These are phyloP conservation scores for Arctocebus calabarensis DNA, from an alignment of 2,797 vertebrate genomes.

Conservation along the genomic window DNA sequence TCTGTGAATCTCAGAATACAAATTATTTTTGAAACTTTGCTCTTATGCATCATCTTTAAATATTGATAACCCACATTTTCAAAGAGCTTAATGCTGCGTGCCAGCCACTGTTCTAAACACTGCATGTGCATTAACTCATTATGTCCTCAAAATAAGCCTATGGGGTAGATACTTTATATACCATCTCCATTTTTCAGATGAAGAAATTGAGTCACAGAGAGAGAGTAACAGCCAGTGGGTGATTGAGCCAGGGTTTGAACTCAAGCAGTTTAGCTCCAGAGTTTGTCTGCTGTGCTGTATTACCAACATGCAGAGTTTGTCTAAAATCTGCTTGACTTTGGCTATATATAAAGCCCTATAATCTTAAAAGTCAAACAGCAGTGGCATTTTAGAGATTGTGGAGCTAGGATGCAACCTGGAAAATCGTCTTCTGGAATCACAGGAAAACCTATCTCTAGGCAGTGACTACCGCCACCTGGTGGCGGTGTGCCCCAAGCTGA, in stretches of 20 bases:
- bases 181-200: conserved; percentile 5
- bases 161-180: background rate
- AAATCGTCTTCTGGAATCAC: background rate
- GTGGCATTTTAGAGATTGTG: background rate
- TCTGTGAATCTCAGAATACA: conserved; percentile 48
- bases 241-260: background rate
- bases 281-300: background rate
- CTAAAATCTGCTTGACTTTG: background rate
- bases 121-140: background rate
- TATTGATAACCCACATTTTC: conserved; percentile 70
- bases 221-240: background rate
- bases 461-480: background rate
- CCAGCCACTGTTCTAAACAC: background rate
- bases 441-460: background rate
- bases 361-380: background rate
- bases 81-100: background rate
- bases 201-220: background rate
- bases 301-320: background rate
- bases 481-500: background rate
- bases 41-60: conserved; percentile 74
- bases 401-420: background rate
- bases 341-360: background rate
- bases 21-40: conserved; percentile 72
- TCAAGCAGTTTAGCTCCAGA: background rate
- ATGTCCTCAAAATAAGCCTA: conserved; percentile 14